Base-by-base conservation (phyloP, 2,113 vertebrate species). In the Nannospalax galili region DNA sequence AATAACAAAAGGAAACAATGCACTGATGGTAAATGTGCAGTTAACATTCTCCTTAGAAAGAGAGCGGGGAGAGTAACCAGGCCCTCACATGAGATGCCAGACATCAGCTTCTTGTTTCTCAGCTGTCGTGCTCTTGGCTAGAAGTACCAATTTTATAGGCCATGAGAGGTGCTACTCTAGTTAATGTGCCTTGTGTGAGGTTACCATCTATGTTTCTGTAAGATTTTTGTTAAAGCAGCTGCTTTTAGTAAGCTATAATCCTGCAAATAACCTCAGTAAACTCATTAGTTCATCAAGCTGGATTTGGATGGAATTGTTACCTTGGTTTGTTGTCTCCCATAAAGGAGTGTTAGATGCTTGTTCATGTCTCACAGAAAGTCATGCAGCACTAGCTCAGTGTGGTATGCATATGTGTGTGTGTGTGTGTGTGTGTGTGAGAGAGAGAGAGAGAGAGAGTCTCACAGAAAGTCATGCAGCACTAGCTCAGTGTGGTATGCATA, bases 101-200 rank as follows among this genome's bases (percentile, higher is more conserved):
- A 12, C 22, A 37, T 37, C 35, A 45, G 9, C 4, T 70, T 20
- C 8, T 24, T 52, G 30, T 10, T 32, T 32, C 24, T 15, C 62
- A 35, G 3, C 24, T 56, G 22, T 22, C 65, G 5, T 70, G 20
- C 8, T n/a, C 0, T 42, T 1, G 5, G 8, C 26, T 5, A 3
- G 32, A 10, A 24, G 1, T 48, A 24, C 19, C n/a, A 30, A n/a
- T 26, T 48, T 69, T 48, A 67, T 26, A 52, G 20, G 20, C 52
- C 7, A n/a, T 70, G 2, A 16, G n/a, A 64, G 14, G 3, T 22
- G 22, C 16, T 24, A 65, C 10, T 28, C 26, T 26, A 28, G 10
- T 35, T n/a, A 22, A n/a, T 28, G 2, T 26, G 20, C 4, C 45
- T 52, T 37, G 22, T 85, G 45, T 17, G 32, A 70, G 28, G 16